phyloP scores from a whole-genome alignment of 2,888 invertebrate genomes.

The Zelleria hepariella region DNA sequence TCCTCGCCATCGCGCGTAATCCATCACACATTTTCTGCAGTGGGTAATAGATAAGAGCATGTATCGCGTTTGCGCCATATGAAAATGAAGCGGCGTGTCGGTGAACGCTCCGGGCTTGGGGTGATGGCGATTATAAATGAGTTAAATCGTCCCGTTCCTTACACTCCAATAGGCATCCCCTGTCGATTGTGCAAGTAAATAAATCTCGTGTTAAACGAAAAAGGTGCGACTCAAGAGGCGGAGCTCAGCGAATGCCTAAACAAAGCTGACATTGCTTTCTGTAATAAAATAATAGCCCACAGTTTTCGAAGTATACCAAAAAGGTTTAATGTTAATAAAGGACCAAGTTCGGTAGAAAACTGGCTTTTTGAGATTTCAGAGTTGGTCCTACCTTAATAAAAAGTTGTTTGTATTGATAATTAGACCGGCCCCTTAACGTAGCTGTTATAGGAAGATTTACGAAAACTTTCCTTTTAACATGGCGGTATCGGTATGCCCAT shows the following conservation, averaged over 20 bases:
- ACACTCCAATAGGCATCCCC: not conserved
- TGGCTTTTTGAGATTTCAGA: too few species aligned
- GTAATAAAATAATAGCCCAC: constrained; percentile 45
- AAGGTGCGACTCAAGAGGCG: not conserved
- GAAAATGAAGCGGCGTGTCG: too few species aligned
- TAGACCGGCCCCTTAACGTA: too few species aligned
- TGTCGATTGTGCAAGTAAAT: not conserved
- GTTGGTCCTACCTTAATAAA: too few species aligned
- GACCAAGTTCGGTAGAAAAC: too few species aligned
- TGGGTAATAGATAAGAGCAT: not conserved
- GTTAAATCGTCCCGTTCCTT: not conserved
- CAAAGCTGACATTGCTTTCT: constrained; percentile 28
- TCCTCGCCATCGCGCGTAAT: constrained; percentile 35
- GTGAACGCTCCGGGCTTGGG: not conserved
- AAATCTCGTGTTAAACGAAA: not conserved
- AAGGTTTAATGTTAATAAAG: too few species aligned
- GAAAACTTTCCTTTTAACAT: too few species aligned
- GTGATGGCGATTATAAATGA: not conserved
- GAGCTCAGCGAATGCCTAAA: constrained; percentile 16
- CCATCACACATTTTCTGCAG: constrained; percentile 42
- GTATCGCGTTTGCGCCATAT: not conserved
- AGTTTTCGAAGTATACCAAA: constrained; percentile 52
- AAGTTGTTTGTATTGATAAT: too few species aligned
- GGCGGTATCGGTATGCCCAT: too few species aligned
- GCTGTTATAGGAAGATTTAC: too few species aligned